A percentile compares a stretch with the other conserved stretches of the same genome.
phyloP scores from a whole-genome alignment of 2,113 vertebrate genomes.

The Cromileptes altivelis region DNA sequence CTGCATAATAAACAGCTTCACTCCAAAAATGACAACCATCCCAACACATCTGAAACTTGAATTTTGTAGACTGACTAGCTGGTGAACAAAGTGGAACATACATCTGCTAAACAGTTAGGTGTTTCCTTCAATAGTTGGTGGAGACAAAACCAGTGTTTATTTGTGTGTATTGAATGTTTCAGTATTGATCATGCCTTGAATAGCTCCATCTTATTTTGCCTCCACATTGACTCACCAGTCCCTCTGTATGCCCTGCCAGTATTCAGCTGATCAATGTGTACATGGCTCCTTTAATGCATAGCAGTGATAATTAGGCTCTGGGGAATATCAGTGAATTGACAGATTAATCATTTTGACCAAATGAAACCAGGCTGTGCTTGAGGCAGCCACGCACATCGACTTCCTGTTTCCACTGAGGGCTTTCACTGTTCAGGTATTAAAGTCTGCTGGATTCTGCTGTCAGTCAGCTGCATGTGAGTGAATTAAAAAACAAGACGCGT shows the following conservation, averaged over 20 bases:
- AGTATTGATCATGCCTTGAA: conserved; percentile 43
- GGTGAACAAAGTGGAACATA: no score
- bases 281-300: conserved; percentile 36
- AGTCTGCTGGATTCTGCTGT: conserved; percentile 40
- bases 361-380: conserved; percentile 50
- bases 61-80: no score
- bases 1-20: no score
- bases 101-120: no score
- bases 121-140: no score
- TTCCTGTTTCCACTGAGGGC: conserved; percentile 53
- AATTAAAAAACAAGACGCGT: neutral
- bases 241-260: conserved; percentile 5
- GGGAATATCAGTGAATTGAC: conserved; percentile 65
- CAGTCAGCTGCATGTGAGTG: conserved; percentile 27
- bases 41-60: no score
- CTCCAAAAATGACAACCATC: no score
- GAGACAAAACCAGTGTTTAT: neutral
- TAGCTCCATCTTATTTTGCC: conserved; percentile 32
- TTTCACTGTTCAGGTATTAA: conserved; percentile 54
- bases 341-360: conserved; percentile 69
- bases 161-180: conserved; percentile 24
- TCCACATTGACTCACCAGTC: conserved; percentile 16
- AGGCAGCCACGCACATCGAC: conserved; percentile 42
- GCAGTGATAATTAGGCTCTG: conserved; percentile 58
- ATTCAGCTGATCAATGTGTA: conserved; percentile 58